Base-by-base conservation (phyloP, 2,113 vertebrate genomes). In the Sinocyclocheilus anshuiensis region DNA sequence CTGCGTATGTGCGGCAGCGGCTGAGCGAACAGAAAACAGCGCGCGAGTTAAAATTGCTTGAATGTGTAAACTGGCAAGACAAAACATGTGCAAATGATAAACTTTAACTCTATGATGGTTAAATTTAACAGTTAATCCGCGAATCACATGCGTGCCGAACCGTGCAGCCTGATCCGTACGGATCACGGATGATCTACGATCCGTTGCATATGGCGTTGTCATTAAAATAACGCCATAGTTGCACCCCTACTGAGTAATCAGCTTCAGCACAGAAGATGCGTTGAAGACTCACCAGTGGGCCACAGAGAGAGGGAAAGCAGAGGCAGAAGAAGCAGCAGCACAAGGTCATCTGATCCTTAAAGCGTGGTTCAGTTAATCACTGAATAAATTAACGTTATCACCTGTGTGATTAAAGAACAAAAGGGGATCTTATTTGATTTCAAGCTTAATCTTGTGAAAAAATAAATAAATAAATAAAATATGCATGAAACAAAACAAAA, bases 231-330 rank as follows among this genome's bases (percentile, higher is more conserved):
- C n/a, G n/a, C n/a, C n/a, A n/a, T n/a, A n/a, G n/a, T n/a, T n/a
- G 29, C 29, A 29, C 29, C 29, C 29, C 29, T 29, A 29, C 29
- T 29, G 29, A n/a, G n/a, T n/a, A 29, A 29, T 29, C 29, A 99
- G 98, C 91, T 99, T 98, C 90, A 92, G 93, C 87, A 90, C 93
- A 0, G 91, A 93, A 71, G 93, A 95, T 53, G 91, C 96, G 0
- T 86, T 97, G 0, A 90, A 93, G 13, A 92, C 96, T 83, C 96
- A 97, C 78, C 94, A 91, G 33, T 93, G 89, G 0, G 84, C 91
- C 11, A 78, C 92, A 81, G 92, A 95, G 65, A 81, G 12, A 81
- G 18, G 90, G 50, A 77, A 36, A 63, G 53, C 8, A 9, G 79
- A 29, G 18, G 20, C 45, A 22, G 83, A 50, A 6, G 77, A 86